Evolutionary conservation across 2,888 invertebrate genomes (phyloP).

Genomic region (Geophilus truncorum): DNA sequence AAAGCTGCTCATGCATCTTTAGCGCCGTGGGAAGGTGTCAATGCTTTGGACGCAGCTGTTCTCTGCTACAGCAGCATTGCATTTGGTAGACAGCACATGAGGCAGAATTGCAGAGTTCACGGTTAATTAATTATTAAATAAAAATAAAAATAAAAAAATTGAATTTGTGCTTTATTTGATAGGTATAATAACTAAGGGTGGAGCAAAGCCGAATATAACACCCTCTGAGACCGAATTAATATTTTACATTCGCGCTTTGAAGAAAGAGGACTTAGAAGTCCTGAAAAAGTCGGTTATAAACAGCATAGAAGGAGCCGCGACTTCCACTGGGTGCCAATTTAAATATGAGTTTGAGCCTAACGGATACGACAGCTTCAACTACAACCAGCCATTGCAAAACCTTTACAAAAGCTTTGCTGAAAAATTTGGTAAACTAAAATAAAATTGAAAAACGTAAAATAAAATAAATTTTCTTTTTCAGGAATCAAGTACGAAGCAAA

Average conservation of each 20-base stretch:
- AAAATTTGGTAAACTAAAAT: conserved; percentile 39
- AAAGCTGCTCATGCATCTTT: conserved; percentile 42
- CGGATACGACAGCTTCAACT: conserved; percentile 43
- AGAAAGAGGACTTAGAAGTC: conserved; percentile 41
- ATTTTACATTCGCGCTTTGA: conserved; percentile 43
- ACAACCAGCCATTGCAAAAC: conserved; percentile 43
- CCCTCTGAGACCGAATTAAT: conserved; percentile 43
- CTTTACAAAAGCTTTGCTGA: conserved; percentile 43
- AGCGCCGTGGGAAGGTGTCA: conserved; percentile 47
- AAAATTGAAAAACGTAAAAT: neutral
- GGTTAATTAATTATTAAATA: conserved; percentile 41
- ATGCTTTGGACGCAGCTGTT: conserved; percentile 50
- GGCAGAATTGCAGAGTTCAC: conserved; percentile 47
- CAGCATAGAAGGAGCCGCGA: conserved; percentile 44
- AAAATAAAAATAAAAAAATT: neutral
- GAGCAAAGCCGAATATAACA: conserved; percentile 40
- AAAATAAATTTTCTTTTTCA: conserved; percentile 22
- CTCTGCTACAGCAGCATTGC: conserved; percentile 47
- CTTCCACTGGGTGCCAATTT: conserved; percentile 36
- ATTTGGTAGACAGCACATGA: conserved; percentile 48
- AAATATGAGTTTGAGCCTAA: conserved; percentile 17
- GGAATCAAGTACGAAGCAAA: conserved; percentile 38
- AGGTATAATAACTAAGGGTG: conserved; percentile 40
- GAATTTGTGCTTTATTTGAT: neutral
- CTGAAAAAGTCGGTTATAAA: conserved; percentile 41